Evolutionary conservation across 1,140 invertebrate species (phyloP).

Genomic region (Drosophila littoralis): DNA sequence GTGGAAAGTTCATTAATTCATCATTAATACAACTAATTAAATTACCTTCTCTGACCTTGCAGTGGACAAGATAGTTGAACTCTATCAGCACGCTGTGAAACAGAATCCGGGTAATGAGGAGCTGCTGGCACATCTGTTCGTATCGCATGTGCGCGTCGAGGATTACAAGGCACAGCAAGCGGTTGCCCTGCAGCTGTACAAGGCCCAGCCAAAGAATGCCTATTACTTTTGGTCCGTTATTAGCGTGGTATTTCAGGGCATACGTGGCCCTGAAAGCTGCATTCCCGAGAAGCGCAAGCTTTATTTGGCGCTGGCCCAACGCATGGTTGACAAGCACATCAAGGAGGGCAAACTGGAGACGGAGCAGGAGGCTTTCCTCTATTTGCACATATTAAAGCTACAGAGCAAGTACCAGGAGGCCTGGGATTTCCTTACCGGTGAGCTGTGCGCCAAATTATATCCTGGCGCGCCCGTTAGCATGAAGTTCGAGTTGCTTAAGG

Average conservation of each 20-base stretch:
- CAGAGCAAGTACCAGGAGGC: conserved; percentile 93
- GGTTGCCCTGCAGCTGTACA: conserved; percentile 95
- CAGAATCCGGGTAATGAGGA: conserved; percentile 95
- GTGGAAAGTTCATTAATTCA: too few species aligned
- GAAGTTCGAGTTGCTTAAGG: conserved; percentile 90
- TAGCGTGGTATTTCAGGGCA: conserved; percentile 93
- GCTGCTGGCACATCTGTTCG: conserved; percentile 96
- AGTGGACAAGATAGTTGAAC: conserved; percentile 94
- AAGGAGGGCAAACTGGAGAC: conserved; percentile 95
- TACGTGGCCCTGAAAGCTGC: conserved; percentile 84
- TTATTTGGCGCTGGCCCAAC: conserved; percentile 92
- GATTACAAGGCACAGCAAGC: conserved; percentile 97
- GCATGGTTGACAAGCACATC: conserved; percentile 94
- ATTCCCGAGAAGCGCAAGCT: conserved; percentile 87
- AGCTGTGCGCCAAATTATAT: conserved; percentile 88
- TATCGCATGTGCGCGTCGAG: conserved; percentile 95
- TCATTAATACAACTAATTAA: background rate
- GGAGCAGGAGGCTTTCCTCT: conserved; percentile 96
- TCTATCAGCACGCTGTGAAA: conserved; percentile 95
- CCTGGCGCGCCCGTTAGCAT: conserved; percentile 88
- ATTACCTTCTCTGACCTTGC: conserved; percentile 60
- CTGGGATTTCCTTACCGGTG: conserved; percentile 91
- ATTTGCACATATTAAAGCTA: conserved; percentile 95
- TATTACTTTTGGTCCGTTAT: conserved; percentile 99
- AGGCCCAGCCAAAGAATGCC: conserved; percentile 95